These are phyloP conservation scores for Amphipoea oculea DNA, from an alignment of 2,888 invertebrate species.

Conservation along the genomic window DNA sequence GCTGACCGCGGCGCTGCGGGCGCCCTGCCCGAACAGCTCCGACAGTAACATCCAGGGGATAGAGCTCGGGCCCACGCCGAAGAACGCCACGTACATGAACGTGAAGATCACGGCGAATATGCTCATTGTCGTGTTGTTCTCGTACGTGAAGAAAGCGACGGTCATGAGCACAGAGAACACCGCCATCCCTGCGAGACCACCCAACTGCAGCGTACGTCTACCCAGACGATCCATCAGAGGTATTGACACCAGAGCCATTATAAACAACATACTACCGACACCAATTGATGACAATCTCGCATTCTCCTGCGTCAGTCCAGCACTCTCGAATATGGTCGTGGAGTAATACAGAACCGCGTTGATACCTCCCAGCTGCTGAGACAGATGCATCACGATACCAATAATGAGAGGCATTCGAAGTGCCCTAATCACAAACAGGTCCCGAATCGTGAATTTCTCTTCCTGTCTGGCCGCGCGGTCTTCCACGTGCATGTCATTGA, in stretches of 20 bases:
- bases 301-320: slow-evolving; percentile 90
- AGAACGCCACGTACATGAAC: slow-evolving; percentile 87
- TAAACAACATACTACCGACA: slow-evolving; percentile 93
- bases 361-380: slow-evolving; percentile 88
- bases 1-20: slow-evolving; percentile 88
- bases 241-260: slow-evolving; percentile 94
- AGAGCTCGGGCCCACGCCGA: slow-evolving; percentile 89
- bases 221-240: slow-evolving; percentile 94
- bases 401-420: slow-evolving; percentile 86
- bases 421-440: slow-evolving; percentile 79
- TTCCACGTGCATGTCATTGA: slow-evolving; percentile 87
- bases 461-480: slow-evolving; percentile 85
- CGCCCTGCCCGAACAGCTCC: slow-evolving; percentile 88
- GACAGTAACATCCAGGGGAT: slow-evolving; percentile 90
- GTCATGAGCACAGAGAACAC: slow-evolving; percentile 93
- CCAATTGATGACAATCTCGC: slow-evolving; percentile 93
- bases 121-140: slow-evolving; percentile 85
- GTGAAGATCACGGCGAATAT: slow-evolving; percentile 88
- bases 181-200: slow-evolving; percentile 93
- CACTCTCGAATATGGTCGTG: slow-evolving; percentile 91
- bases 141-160: slow-evolving; percentile 85
- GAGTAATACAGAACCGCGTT: slow-evolving; percentile 93
- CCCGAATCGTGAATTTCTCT: slow-evolving; percentile 83
- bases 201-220: slow-evolving; percentile 92
- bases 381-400: slow-evolving; percentile 88